These are phyloP conservation scores for Teleopsis dalmanni DNA, from an alignment of 1,140 invertebrate species.

Conservation along the genomic window DNA sequence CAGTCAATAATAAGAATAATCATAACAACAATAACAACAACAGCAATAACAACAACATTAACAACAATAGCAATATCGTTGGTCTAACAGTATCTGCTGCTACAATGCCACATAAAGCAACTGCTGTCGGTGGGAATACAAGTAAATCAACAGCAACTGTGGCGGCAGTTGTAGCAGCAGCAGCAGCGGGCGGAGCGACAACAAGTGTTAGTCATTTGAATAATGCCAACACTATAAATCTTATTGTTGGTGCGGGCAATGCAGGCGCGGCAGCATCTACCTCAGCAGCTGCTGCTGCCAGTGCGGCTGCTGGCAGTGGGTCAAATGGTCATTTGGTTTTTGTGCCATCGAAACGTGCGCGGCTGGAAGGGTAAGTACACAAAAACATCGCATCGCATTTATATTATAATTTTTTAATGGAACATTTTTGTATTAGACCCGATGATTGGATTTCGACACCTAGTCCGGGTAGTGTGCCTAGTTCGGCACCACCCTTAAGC, in stretches of 20 bases:
- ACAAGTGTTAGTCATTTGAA: conserved; percentile 4
- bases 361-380: conserved; percentile 34
- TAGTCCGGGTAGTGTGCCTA: conserved; percentile 52
- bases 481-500: conserved; percentile 52
- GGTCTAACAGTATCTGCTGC: conserved; percentile 7
- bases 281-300: neutral
- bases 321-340: conserved; percentile 21
- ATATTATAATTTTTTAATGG: neutral
- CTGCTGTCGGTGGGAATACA: neutral
- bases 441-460: conserved; percentile 58
- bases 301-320: conserved; percentile 11
- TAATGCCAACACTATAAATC: conserved; percentile 9
- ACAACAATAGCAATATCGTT: conserved; percentile 6
- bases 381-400: neutral
- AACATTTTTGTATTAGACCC: conserved; percentile 26
- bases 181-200: conserved; percentile 6
- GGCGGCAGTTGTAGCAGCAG: conserved; percentile 10
- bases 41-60: conserved; percentile 14
- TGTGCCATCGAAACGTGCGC: conserved; percentile 29
- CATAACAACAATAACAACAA: conserved; percentile 7
- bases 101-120: neutral
- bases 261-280: neutral
- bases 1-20: conserved; percentile 9
- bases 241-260: conserved; percentile 7
- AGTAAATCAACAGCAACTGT: conserved; percentile 8